These are phyloP conservation scores for Formicarius rufipectus DNA, from an alignment of 2,113 vertebrate genomes.

Conservation along the genomic window DNA sequence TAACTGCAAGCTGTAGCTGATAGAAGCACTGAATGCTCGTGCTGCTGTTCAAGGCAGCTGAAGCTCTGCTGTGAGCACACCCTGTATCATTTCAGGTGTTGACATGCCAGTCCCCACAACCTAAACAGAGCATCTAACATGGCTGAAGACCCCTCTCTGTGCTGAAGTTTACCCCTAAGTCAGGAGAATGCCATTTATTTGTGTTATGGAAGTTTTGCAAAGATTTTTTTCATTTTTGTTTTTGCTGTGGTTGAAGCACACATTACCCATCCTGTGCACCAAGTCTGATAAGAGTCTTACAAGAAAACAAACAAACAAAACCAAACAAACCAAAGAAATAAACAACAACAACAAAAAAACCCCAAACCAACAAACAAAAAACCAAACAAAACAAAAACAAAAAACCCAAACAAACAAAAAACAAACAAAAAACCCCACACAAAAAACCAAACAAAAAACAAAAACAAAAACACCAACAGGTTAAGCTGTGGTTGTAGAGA, in stretches of 20 bases:
- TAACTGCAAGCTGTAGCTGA: background rate
- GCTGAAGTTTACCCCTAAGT: background rate
- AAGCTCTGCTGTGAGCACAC: background rate
- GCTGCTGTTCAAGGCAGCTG: background rate
- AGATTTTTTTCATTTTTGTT: background rate
- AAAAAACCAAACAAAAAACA: background rate
- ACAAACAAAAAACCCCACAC: too few species aligned
- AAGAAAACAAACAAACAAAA: background rate
- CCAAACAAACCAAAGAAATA: too few species aligned
- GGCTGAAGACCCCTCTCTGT: background rate
- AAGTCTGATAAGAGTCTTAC: background rate
- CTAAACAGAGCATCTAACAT: background rate
- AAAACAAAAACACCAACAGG: background rate
- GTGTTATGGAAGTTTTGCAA: background rate
- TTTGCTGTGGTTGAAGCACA: background rate
- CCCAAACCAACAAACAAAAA: too few species aligned
- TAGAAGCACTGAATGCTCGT: background rate
- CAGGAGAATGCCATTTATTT: background rate
- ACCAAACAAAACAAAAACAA: too few species aligned
- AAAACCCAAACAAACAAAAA: background rate
- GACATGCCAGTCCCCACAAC: rapidly evolving
- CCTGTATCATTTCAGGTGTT: rapidly evolving
- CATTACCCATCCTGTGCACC: background rate
- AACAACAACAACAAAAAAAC: too few species aligned
- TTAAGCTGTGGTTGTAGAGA: background rate